These are phyloP conservation scores for Fistularia commersonii DNA, from an alignment of 2,797 vertebrate species.

Conservation along the genomic window DNA sequence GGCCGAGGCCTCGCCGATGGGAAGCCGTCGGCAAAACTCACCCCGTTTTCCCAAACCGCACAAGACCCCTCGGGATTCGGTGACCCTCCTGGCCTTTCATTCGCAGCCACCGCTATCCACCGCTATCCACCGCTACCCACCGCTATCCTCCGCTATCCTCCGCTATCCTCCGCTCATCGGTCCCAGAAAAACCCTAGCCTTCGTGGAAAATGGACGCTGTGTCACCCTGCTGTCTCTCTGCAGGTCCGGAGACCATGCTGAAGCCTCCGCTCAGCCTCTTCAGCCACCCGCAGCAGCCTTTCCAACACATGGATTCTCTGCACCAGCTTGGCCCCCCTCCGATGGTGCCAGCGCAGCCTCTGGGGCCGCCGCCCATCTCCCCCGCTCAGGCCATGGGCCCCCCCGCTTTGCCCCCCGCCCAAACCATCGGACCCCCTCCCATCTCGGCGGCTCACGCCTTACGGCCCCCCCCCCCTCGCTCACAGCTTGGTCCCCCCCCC, in stretches of 20 bases:
- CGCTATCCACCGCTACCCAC: too few relatives aligned
- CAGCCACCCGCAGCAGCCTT: conserved; percentile 75
- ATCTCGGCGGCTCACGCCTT: conserved; percentile 52
- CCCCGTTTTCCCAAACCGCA: too few relatives aligned
- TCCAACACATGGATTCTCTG: conserved; percentile 68
- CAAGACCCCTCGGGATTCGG: too few relatives aligned
- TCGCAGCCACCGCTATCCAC: too few relatives aligned
- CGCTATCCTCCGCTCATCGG: too few relatives aligned
- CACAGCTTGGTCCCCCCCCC: conserved; percentile 60
- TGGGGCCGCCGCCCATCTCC: conserved; percentile 54
- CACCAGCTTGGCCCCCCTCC: conserved; percentile 69
- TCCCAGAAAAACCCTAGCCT: too few relatives aligned
- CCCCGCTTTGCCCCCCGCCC: conserved; percentile 43
- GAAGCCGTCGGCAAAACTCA: too few relatives aligned
- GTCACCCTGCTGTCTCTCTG: too few relatives aligned
- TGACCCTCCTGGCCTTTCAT: too few relatives aligned
- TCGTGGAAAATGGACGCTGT: neutral
- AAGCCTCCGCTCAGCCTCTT: conserved; percentile 73
- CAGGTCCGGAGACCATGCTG: conserved; percentile 75
- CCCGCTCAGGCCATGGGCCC: conserved; percentile 53
- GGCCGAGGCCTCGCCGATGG: too few relatives aligned
- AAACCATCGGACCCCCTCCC: conserved; percentile 49
- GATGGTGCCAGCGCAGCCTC: conserved; percentile 55
- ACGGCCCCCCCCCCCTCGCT: conserved; percentile 55
- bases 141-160: too few relatives aligned